phyloP scores from a whole-genome alignment of 2,888 invertebrate species.

The Calameuta filiformis region DNA sequence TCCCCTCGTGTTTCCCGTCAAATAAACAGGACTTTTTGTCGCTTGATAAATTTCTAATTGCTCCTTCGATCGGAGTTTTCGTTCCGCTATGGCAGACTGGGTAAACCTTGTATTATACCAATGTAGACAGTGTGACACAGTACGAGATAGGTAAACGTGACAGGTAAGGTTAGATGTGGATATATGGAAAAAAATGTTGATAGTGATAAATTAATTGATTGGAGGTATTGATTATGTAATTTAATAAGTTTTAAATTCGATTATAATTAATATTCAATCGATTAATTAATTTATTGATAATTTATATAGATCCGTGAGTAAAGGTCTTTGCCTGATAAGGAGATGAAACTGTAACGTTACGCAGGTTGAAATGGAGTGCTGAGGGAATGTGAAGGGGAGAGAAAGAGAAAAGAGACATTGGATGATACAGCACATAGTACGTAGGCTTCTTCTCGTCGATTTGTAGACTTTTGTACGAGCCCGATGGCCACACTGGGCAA shows the following conservation, averaged over 20 bases:
- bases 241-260: not conserved
- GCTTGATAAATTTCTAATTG: constrained; percentile 30
- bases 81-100: not conserved
- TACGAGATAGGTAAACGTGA: not conserved
- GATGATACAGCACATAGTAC: constrained; percentile 3
- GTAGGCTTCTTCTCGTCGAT: not conserved
- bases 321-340: not conserved
- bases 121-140: not conserved
- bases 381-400: not conserved
- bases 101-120: not conserved
- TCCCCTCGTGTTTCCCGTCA: constrained; percentile 26
- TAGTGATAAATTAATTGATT: not conserved
- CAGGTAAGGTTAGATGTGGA: not conserved
- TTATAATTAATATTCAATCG: not conserved
- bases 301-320: not conserved
- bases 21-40: constrained; percentile 42
- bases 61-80: constrained; percentile 15
- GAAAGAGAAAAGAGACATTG: not conserved
- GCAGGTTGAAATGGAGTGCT: not conserved
- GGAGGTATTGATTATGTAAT: not conserved
- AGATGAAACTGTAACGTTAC: not conserved
- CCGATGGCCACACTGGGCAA: constrained; percentile 1
- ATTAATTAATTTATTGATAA: not conserved
- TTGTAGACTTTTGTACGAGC: constrained; percentile 1
- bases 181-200: not conserved